Percentiles rank a stretch among this genome's conserved stretches.
Evolutionary conservation across 2,797 vertebrate species (phyloP).

Genomic region (Pithecia hirsuta): DNA sequence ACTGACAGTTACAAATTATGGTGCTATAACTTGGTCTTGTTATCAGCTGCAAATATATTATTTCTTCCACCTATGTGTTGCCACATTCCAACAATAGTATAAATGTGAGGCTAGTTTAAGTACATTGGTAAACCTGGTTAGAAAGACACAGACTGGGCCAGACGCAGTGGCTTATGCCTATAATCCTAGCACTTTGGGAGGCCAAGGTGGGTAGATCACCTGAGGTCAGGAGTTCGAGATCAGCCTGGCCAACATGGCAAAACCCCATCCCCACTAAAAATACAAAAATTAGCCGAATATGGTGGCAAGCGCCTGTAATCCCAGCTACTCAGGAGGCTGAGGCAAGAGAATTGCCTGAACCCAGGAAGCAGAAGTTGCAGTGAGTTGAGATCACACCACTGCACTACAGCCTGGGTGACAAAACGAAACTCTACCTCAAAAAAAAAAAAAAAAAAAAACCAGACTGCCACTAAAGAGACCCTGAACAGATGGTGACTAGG

Average conservation of each 20-base stretch:
- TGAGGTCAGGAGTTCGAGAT: not conserved
- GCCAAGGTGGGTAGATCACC: not conserved
- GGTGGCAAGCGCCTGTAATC: not conserved
- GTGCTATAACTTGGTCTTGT: not conserved
- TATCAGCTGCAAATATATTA: not conserved
- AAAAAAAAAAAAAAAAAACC: no score
- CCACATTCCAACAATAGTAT: not conserved
- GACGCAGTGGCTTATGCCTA: not conserved
- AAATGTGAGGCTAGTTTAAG: not conserved
- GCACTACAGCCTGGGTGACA: not conserved
- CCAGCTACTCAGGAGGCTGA: not conserved
- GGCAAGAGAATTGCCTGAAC: not conserved
- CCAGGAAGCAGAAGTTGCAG: not conserved
- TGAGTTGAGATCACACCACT: not conserved
- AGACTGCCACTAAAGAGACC: not conserved
- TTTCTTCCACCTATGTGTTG: not conserved
- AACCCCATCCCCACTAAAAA: not conserved
- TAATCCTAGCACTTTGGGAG: not conserved
- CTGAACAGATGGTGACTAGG: not conserved
- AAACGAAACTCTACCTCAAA: not conserved
- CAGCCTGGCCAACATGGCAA: not conserved
- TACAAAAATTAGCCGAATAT: not conserved
- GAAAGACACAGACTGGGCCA: not conserved
- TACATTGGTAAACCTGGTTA: not conserved
- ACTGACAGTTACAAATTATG: not conserved